Percentiles rank a stretch among this genome's conserved stretches.
Evolutionary conservation across 2,888 invertebrate species (phyloP).

Genomic region (Pandemis corylana): DNA sequence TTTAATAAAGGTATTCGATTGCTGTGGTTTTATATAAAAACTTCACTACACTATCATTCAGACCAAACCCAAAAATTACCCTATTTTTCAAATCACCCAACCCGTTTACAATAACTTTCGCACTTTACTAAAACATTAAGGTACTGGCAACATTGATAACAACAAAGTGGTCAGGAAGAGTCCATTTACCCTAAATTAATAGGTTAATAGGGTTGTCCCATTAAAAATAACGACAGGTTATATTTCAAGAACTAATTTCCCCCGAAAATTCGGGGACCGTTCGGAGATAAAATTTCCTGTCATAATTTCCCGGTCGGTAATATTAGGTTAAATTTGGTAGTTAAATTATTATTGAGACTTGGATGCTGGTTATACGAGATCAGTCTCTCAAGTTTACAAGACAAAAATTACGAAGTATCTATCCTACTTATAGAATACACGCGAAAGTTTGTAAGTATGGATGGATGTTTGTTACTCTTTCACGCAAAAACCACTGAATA

Average conservation of each 20-base stretch:
- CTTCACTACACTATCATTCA: background rate
- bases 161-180: constrained; percentile 30
- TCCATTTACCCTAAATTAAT: constrained; percentile 36
- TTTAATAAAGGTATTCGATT: too few relatives aligned
- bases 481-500: too few relatives aligned
- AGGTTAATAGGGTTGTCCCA: constrained; percentile 32
- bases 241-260: constrained; percentile 42
- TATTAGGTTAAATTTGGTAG: background rate
- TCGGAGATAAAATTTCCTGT: constrained; percentile 7
- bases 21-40: background rate
- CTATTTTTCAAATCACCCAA: background rate
- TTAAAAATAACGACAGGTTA: constrained; percentile 41
- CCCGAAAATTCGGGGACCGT: constrained; percentile 3
- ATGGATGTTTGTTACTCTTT: too few relatives aligned
- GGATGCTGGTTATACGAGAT: background rate
- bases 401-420: too few relatives aligned
- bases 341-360: background rate
- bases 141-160: constrained; percentile 21
- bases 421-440: too few relatives aligned
- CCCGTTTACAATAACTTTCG: background rate
- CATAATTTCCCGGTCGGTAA: background rate
- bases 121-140: too few relatives aligned
- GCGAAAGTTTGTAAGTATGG: too few relatives aligned
- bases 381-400: too few relatives aligned
- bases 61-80: background rate